These are phyloP conservation scores for Phoenicopterus ruber DNA, from an alignment of 2,113 vertebrate species.

Conservation along the genomic window DNA sequence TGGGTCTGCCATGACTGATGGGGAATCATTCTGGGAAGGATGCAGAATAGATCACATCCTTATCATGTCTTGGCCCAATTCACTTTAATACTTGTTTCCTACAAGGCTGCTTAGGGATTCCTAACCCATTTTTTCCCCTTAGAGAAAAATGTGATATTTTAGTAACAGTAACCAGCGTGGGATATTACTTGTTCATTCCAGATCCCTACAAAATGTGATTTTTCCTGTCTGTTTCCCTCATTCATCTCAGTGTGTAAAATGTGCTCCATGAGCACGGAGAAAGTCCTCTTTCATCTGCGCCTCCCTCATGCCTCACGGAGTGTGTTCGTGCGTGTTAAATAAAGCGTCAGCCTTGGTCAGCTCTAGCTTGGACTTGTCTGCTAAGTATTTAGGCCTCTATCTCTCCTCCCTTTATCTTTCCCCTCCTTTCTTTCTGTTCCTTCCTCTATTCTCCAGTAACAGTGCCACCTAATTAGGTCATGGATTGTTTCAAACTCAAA, in stretches of 20 bases:
- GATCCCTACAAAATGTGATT: background rate
- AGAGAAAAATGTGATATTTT: background rate
- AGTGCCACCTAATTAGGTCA: conserved; percentile 58
- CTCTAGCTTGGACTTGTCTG: background rate
- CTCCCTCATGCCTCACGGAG: background rate
- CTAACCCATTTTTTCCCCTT: background rate
- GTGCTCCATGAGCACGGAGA: accelerated
- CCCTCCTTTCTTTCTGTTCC: background rate
- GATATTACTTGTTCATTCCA: background rate
- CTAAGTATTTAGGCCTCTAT: background rate
- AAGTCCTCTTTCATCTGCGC: background rate
- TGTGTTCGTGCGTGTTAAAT: background rate
- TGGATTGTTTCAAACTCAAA: conserved; percentile 36
- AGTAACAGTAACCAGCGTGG: background rate
- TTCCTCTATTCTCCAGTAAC: background rate
- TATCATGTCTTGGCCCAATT: background rate
- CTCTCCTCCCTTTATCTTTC: background rate
- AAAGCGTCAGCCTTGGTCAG: background rate
- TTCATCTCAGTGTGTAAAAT: background rate
- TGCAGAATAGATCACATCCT: background rate
- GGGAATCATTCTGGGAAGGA: background rate
- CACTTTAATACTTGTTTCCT: background rate
- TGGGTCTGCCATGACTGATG: background rate
- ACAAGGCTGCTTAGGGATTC: background rate
- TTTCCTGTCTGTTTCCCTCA: background rate